phyloP scores from a whole-genome alignment of 2,888 invertebrate genomes.

The Lithophane socia region DNA sequence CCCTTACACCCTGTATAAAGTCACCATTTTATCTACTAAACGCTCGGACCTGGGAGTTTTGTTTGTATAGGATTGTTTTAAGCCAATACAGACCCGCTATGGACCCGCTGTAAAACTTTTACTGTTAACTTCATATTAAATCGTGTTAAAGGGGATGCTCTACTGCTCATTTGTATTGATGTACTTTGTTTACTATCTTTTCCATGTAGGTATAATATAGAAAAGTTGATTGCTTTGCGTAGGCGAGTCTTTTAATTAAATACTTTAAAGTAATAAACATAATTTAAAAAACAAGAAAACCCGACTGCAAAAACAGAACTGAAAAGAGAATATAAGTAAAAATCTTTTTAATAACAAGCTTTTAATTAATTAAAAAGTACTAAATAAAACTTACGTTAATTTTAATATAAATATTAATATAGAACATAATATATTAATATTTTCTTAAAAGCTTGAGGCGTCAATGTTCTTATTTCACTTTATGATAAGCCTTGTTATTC shows the following conservation, averaged over 20 bases:
- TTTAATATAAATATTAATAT: too few species aligned
- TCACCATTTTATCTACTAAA: conserved; percentile 6
- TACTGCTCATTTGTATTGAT: not conserved
- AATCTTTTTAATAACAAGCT: too few species aligned
- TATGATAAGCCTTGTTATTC: too few species aligned
- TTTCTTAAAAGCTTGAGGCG: too few species aligned
- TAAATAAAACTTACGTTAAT: too few species aligned
- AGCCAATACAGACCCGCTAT: not conserved
- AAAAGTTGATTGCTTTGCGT: not conserved
- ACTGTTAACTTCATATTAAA: conserved; percentile 2
- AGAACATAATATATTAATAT: too few species aligned
- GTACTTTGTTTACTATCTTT: not conserved
- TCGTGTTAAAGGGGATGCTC: not conserved
- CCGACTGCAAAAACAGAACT: too few species aligned
- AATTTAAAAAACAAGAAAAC: too few species aligned
- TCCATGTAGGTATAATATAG: not conserved
- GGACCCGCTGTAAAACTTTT: not conserved
- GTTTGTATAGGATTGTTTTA: conserved; percentile 25
- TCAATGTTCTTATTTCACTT: too few species aligned
- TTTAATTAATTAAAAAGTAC: too few species aligned
- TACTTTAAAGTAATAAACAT: too few species aligned
- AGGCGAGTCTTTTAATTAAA: not conserved
- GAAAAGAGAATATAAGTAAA: too few species aligned
- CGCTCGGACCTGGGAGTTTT: not conserved
- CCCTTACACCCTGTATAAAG: not conserved